Evolutionary conservation across 2,797 vertebrate genomes (phyloP), one percentile per base, ranked within the genome.

Genomic region (Manis pentadactyla): DNA sequence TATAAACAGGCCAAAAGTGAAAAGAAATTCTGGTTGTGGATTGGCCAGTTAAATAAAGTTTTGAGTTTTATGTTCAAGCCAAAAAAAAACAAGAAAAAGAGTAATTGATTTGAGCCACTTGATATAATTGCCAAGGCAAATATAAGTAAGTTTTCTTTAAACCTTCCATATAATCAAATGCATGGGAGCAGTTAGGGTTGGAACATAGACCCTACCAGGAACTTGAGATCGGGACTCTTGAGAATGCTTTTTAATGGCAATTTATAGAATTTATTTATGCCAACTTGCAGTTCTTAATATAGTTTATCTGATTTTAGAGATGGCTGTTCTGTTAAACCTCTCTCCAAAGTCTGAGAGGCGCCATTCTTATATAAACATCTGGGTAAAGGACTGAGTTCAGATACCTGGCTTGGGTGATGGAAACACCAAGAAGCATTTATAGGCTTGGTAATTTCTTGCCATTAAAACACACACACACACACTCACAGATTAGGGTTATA

Each of bases 401-500:
- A 25, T 34, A 1, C 12, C 42, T 78, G 93, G 25, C 84, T 84
- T 86, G 57, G 51, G 31, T 93, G 34, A 92, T 78, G 71, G 88
- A 97, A 97, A 68, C 61, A n/a, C 42, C 1, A 0, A 82, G 31
- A 51, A 95, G 34, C 63, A 87, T 95, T 97, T 97, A 77, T 23
- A 66, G 90, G 71, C 63, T 78, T 95, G 63, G 63, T 95, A 81
- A 95, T 94, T 97, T 97, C 89, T 98, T 97, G 92, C 96, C 87
- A 84, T 94, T 92, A 92, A 94, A 63, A 89, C 18, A 53, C 87
- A 37, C 46, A 27, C 51, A 29, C 49, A 42, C 37, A 79, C 46
- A 78, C 13, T 37, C 23, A 63, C 86, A 97, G 87, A 97, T 97
- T 87, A 96, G 87, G 97, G 96, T 31, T 98, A 95, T 98, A 98